Evolutionary conservation across 2,888 invertebrate species (phyloP).

Genomic region (Reticulitermes lucifugus): DNA sequence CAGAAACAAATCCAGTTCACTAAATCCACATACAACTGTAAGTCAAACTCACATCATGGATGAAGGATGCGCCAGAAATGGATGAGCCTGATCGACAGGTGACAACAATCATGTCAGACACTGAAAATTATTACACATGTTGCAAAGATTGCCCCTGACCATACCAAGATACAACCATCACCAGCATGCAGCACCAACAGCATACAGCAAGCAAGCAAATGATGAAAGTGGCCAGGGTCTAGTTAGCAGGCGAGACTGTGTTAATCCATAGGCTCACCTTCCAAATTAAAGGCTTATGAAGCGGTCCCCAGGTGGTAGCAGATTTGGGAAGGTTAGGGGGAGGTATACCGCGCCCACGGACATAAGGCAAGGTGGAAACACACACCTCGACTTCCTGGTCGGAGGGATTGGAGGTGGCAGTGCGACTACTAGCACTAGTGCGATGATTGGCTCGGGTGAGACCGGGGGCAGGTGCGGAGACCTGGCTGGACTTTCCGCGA

Average conservation of each 20-base stretch:
- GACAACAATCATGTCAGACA: background rate
- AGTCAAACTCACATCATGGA: background rate
- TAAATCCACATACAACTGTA: background rate
- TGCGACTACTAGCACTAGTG: conserved; percentile 49
- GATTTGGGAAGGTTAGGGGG: conserved; percentile 72
- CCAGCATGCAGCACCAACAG: background rate
- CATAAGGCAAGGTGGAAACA: conserved; percentile 64
- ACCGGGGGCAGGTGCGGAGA: conserved; percentile 46
- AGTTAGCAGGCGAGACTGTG: conserved; percentile 29
- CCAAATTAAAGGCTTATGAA: conserved; percentile 74
- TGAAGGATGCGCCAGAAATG: background rate
- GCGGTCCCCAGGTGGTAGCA: conserved; percentile 73
- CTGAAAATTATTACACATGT: background rate
- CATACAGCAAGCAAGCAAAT: background rate
- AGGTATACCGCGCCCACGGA: conserved; percentile 64
- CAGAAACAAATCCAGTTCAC: background rate
- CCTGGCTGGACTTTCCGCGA: conserved; percentile 48
- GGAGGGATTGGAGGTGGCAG: conserved; percentile 52
- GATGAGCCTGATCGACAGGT: background rate
- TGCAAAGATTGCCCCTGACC: background rate
- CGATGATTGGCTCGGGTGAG: conserved; percentile 49
- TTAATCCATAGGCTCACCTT: conserved; percentile 66
- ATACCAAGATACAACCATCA: conserved; percentile 1
- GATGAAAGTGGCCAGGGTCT: background rate
- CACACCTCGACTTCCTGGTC: conserved; percentile 55